Evolutionary conservation across 2,888 invertebrate species (phyloP).

Genomic region (Polyommatus iphigenia): DNA sequence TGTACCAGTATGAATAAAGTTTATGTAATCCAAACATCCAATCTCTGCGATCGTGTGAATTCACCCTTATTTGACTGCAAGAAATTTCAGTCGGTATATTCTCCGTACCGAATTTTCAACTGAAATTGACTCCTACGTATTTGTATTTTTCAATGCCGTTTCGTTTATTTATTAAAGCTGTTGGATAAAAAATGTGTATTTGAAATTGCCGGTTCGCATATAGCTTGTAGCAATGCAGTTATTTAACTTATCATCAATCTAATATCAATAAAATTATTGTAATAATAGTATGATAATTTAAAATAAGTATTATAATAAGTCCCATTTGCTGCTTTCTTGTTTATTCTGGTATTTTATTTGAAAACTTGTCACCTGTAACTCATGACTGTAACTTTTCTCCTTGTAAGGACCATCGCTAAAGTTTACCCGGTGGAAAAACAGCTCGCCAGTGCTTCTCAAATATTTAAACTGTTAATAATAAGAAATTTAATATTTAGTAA

Average conservation of each 20-base stretch:
- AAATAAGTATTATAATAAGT: no score
- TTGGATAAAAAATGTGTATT: slow-evolving; percentile 12
- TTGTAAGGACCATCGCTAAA: background rate
- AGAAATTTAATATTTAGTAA: no score
- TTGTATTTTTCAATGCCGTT: slow-evolving; percentile 30
- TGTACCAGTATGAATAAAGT: background rate
- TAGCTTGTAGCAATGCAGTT: background rate
- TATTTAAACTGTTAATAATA: no score
- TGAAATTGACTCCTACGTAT: slow-evolving; percentile 36
- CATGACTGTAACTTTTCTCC: background rate
- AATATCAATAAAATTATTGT: no score
- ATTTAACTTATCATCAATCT: no score
- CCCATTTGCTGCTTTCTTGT: no score
- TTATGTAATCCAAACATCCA: slow-evolving; percentile 1
- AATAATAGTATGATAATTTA: no score
- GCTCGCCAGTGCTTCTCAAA: background rate
- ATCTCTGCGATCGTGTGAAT: slow-evolving; percentile 5
- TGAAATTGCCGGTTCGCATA: background rate
- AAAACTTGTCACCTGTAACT: background rate
- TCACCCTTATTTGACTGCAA: slow-evolving; percentile 19
- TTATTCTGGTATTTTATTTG: background rate
- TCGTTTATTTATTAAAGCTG: slow-evolving; percentile 34
- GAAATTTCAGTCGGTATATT: slow-evolving; percentile 9
- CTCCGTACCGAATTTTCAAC: slow-evolving; percentile 1
- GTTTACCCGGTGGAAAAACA: background rate